Base-by-base conservation (phyloP, 2,888 invertebrate species). In the Drosophila mulleri region DNA sequence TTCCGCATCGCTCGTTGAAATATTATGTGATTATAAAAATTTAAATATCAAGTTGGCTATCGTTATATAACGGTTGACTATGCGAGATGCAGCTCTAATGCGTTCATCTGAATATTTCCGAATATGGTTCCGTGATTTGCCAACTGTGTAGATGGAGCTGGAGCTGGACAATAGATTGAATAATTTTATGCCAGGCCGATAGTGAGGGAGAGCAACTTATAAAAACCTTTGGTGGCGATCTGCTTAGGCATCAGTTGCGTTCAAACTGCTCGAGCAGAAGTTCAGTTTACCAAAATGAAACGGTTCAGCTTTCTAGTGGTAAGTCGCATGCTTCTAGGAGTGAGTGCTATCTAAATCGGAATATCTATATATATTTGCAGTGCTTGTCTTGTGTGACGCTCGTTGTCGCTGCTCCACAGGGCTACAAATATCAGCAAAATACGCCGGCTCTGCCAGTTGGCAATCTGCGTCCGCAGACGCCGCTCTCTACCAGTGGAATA, bases 121-220 rank as follows among this genome's bases (percentile, higher is more conserved):
- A 64, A 72, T 67, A 75, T 80, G 74, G 70, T 78, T 80, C 89
- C 87, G 89, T 84, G 88, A 86, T 88, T 88, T 89, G 88, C 59
- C 74, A 88, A 89, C 81, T 58, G 53, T n/a, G 18, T 20, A 29
- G 29, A 29, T 44, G 52, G n/a, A 65, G 68, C 29, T 48, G 12
- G 18, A 41, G 29, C 63, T 45, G 50, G 61, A 86, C 82, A 86
- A 84, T 71, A 85, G 83, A 76, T 81, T 76, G 63, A 64, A 48
- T 45, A 79, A 70, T 75, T 82, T 87, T 71, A 87, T 84, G 60
- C 69, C 76, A 76, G 60, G 41, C 6, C 41, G 29, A 18, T 1
- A 18, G 26, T 6, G 41, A 41, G n/a, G 39, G n/a, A 50, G 69
- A 35, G 39, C 45, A 60, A 75, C 76, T 80, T 87, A 87, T 87